phyloP scores from a whole-genome alignment of 2,113 vertebrate species.

The Panthera leo region DNA sequence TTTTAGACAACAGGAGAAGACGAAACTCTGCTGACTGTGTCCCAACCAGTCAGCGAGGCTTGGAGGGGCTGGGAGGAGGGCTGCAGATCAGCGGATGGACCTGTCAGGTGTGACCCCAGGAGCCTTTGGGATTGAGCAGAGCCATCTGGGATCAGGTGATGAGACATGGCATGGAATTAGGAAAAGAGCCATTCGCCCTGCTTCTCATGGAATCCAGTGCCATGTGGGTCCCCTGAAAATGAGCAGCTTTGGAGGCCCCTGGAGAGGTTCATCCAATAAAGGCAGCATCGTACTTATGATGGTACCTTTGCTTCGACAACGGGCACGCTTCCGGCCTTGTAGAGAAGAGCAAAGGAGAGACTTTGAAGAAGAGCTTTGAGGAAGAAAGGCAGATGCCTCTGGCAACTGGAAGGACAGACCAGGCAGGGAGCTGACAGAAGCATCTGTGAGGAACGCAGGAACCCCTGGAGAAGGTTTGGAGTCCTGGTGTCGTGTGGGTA shows the following conservation, averaged over 20 bases:
- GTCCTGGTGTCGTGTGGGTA: too few species aligned
- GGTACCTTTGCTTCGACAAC: background rate
- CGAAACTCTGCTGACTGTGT: background rate
- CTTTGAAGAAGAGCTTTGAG: background rate
- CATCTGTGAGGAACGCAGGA: background rate
- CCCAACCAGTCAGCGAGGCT: background rate
- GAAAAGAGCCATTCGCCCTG: background rate
- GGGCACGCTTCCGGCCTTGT: background rate
- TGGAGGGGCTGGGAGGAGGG: background rate
- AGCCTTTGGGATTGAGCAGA: background rate
- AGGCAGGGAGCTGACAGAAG: background rate
- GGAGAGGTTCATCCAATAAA: background rate
- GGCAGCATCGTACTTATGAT: rapidly evolving
- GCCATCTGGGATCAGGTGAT: background rate
- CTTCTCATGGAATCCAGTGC: background rate
- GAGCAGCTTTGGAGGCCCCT: background rate
- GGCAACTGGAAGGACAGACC: background rate
- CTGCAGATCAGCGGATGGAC: background rate
- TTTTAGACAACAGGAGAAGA: background rate
- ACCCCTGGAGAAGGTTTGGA: background rate
- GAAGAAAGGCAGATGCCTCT: background rate
- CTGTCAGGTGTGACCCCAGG: rapidly evolving
- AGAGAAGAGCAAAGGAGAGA: background rate
- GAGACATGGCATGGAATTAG: background rate
- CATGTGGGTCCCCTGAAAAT: background rate